These are phyloP conservation scores for Drosophila birchii DNA, from an alignment of 2,888 invertebrate species.

Conservation along the genomic window DNA sequence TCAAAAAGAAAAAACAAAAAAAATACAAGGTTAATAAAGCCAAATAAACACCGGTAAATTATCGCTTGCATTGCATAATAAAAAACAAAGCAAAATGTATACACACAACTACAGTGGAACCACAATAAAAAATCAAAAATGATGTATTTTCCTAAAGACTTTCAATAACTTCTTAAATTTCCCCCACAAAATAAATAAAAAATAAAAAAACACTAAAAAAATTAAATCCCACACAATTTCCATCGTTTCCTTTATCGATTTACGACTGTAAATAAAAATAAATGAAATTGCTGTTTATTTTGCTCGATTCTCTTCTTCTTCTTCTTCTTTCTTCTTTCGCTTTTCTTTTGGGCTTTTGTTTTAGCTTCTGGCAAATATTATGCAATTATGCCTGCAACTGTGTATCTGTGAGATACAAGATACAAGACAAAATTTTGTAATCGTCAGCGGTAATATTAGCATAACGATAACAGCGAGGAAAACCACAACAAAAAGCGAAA, in stretches of 20 bases:
- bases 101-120: neutral
- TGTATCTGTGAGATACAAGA: slow-evolving; percentile 34
- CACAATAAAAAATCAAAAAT: neutral
- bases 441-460: slow-evolving; percentile 21
- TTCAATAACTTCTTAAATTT: neutral
- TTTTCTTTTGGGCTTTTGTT: slow-evolving; percentile 2
- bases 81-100: slow-evolving; percentile 4
- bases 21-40: neutral
- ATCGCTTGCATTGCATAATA: slow-evolving; percentile 61
- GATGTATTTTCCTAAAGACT: too few relatives aligned
- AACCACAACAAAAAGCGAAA: slow-evolving; percentile 40
- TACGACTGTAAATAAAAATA: slow-evolving; percentile 21
- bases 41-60: slow-evolving; percentile 22
- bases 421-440: slow-evolving; percentile 30
- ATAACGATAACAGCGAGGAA: slow-evolving; percentile 31
- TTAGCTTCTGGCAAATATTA: slow-evolving; percentile 54
- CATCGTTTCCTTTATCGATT: neutral
- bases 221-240: neutral
- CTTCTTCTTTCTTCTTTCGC: slow-evolving; percentile 40
- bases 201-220: neutral
- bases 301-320: slow-evolving; percentile 9
- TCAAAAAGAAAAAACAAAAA: too few relatives aligned
- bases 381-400: slow-evolving; percentile 53
- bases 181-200: neutral
- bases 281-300: slow-evolving; percentile 23